Base-by-base conservation (phyloP, 2,888 invertebrate species). In the Mythimna albipuncta region DNA sequence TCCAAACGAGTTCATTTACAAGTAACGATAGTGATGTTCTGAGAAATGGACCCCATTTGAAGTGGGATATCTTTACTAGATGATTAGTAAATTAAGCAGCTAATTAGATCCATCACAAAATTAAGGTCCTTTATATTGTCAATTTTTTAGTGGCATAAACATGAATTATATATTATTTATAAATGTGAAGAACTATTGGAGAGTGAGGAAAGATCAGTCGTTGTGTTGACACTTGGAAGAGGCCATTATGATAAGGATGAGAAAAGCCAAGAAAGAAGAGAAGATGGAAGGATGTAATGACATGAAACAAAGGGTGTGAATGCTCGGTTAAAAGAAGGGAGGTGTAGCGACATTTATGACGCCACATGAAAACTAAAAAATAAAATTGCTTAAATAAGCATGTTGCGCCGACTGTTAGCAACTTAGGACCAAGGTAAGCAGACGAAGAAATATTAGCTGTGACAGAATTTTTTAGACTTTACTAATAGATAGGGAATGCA, bases 1-100 rank as follows among this genome's bases (percentile, higher is more conserved):
- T 70, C 50, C 16, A 72, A 74, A 61, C 70, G 19, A 58, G 77
- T 57, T 47, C 47, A 47, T 16, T 44, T 44, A 44, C 11, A 44
- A 44, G 16, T 47, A 47, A 47, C 16, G 47, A 19, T 16, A 57
- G 52, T 32, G 21, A 50, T 41, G 16, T 41, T 50, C 41, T 50
- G 19, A 54, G 2, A 38, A 26, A 10, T 44, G 13, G 26, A 52
- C 70, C 26, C 61, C 50, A 52, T 54, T 32, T 32, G 21, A 9
- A 0, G 6, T 32, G 19, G 2, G 19, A 19, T 16, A 52, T 52
- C 50, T 63, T 58, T 52, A 50, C 59, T 59, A 55, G 16, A 5
- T n/a, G 41, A 52, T 13, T 11, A 61, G 21, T 19, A 47, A 21
- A 21, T 58, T 5, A 58, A 19, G 13, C 19, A 35, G 58, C 32